Evolutionary conservation across 1,140 invertebrate genomes (phyloP).

Genomic region (Adoxophyes honmai): DNA sequence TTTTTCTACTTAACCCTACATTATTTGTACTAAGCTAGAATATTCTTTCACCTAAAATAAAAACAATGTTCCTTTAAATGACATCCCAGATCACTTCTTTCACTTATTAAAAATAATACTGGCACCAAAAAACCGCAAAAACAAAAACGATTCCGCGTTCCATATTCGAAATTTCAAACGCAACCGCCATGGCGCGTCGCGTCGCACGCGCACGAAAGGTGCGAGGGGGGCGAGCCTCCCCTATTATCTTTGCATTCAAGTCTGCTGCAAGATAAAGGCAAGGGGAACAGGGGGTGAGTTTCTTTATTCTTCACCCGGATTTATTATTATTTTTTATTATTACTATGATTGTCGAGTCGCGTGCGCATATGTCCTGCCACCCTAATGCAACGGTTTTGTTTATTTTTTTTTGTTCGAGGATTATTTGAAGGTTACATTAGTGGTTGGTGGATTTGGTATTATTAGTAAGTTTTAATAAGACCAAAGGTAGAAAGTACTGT

Average conservation of each 20-base stretch:
- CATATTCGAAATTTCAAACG: constrained; percentile 52
- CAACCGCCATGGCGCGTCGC: constrained; percentile 58
- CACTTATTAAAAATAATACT: neutral
- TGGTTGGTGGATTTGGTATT: constrained; percentile 38
- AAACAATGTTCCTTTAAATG: too few relatives aligned
- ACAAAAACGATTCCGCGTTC: neutral
- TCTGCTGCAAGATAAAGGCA: constrained; percentile 76
- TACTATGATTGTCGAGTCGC: constrained; percentile 68
- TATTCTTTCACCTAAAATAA: too few relatives aligned
- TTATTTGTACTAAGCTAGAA: too few relatives aligned
- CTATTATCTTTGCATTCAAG: constrained; percentile 75
- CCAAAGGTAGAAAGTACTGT: too few relatives aligned
- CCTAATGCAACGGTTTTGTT: constrained; percentile 65
- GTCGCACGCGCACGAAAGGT: constrained; percentile 66
- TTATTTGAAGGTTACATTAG: constrained; percentile 65
- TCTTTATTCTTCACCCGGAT: constrained; percentile 76
- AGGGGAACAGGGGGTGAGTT: constrained; percentile 70
- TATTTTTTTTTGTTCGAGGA: constrained; percentile 63
- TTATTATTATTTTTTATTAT: constrained; percentile 78
- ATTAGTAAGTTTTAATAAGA: constrained; percentile 31
- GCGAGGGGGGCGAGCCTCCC: constrained; percentile 54
- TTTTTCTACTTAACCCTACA: too few relatives aligned
- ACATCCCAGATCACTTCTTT: neutral
- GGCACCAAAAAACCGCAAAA: neutral
- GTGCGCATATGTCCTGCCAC: constrained; percentile 70